phyloP scores from a whole-genome alignment of 2,888 invertebrate genomes.

The Argyra leucocephala region DNA sequence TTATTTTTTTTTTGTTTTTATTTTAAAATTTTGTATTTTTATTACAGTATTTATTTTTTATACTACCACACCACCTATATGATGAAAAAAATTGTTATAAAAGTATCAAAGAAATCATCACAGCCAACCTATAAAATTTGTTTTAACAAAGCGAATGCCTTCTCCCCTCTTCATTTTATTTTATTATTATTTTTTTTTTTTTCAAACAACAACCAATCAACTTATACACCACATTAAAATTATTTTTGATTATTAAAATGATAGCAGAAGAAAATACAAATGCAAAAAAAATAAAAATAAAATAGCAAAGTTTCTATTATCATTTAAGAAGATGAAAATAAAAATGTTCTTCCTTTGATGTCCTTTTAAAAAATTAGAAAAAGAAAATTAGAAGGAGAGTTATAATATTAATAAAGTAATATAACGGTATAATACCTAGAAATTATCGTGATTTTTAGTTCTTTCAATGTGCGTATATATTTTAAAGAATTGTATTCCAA shows the following conservation, averaged over 20 bases:
- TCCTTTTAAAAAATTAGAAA: slow-evolving; percentile 1
- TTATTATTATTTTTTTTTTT: not conserved
- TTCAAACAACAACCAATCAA: not conserved
- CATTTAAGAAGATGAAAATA: slow-evolving; percentile 1
- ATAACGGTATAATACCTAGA: slow-evolving; percentile 1
- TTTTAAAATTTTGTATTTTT: not conserved
- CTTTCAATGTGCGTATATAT: too few species aligned
- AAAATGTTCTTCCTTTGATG: not conserved
- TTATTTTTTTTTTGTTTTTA: not conserved
- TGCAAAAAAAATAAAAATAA: not conserved
- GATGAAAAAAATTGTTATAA: not conserved
- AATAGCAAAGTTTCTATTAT: not conserved
- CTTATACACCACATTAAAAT: not conserved
- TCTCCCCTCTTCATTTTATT: not conserved
- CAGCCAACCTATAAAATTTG: not conserved
- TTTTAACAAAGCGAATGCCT: not conserved
- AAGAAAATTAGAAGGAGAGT: not conserved
- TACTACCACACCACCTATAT: not conserved
- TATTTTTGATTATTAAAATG: not conserved
- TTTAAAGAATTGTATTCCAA: too few species aligned
- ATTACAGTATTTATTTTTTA: slow-evolving; percentile 4
- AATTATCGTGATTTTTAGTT: not conserved
- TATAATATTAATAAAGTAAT: not conserved
- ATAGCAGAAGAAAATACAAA: not conserved
- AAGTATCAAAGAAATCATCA: not conserved